Conservation (phyloP, 2,888 invertebrate species). For the Lutraria lutraria region DNA sequence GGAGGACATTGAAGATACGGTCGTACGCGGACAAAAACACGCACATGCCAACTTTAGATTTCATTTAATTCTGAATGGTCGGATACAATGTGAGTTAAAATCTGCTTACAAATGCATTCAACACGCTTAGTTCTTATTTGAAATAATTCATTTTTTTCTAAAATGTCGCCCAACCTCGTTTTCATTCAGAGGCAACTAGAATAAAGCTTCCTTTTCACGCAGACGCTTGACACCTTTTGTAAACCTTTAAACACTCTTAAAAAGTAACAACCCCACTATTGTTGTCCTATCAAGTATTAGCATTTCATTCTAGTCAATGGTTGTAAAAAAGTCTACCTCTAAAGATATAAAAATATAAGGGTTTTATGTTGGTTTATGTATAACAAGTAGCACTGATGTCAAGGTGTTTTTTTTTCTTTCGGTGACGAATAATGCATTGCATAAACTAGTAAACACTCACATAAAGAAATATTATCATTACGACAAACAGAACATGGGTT, state of each 20-base stretch:
- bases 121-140: conserved; percentile 25
- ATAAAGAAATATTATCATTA: background rate
- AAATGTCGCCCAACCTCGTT: conserved; percentile 50
- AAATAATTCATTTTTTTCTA: conserved; percentile 39
- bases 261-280: conserved; percentile 49
- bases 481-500: background rate
- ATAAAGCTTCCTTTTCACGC: conserved; percentile 48
- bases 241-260: conserved; percentile 60
- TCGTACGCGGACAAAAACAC: conserved; percentile 30
- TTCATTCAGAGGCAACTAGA: conserved; percentile 31
- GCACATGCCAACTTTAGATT: conserved; percentile 48
- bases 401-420: background rate
- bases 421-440: background rate
- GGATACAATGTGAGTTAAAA: conserved; percentile 46
- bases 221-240: conserved; percentile 71
- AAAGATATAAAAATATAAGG: background rate
- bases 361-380: background rate
- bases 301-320: conserved; percentile 48
- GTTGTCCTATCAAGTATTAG: conserved; percentile 51
- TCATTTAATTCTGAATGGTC: conserved; percentile 44
- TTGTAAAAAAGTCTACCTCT: conserved; percentile 21
- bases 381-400: background rate
- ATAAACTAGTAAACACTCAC: background rate
- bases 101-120: conserved; percentile 54
- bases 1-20: background rate